Conservation (phyloP, 1,140 invertebrate species). For the Daktulosphaira vitifoliae region DNA sequence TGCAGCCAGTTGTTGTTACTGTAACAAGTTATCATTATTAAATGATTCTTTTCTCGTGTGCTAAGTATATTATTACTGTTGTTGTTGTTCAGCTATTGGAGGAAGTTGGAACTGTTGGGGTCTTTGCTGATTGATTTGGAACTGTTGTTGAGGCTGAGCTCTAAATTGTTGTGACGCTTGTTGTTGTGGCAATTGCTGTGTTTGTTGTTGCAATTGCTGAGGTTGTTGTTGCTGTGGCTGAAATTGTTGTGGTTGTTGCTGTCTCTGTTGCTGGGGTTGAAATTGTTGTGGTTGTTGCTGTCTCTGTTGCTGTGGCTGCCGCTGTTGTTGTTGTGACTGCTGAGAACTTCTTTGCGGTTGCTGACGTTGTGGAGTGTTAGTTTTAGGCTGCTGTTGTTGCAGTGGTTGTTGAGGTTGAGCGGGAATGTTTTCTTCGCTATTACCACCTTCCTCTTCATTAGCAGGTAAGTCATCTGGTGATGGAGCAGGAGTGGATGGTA, state of each 20-base stretch:
- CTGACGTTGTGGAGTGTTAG: conserved; percentile 43
- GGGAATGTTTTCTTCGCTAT: conserved; percentile 37
- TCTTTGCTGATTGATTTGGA: neutral
- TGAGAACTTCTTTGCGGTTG: conserved; percentile 43
- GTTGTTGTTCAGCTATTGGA: conserved; percentile 3
- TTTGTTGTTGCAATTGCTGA: neutral
- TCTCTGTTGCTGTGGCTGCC: conserved; percentile 32
- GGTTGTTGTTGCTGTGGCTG: conserved; percentile 13
- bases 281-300: neutral
- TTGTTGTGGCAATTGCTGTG: conserved; percentile 6
- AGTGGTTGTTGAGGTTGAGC: conserved; percentile 34
- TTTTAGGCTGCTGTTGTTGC: conserved; percentile 40
- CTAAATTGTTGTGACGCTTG: neutral
- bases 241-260: conserved; percentile 1
- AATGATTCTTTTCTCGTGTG: no score
- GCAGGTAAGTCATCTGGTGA: conserved; percentile 46
- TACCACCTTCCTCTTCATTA: conserved; percentile 33
- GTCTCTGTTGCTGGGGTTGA: neutral
- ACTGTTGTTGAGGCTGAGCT: neutral
- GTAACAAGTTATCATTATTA: no score
- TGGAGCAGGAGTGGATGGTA: conserved; percentile 65
- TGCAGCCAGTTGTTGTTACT: no score
- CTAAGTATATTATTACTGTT: no score
- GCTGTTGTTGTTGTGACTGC: conserved; percentile 35
- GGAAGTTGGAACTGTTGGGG: conserved; percentile 20